A percentile compares a stretch with the other conserved stretches of the same genome.
Evolutionary conservation across 2,113 vertebrate genomes (phyloP).

Genomic region (Megaceryle maxima): DNA sequence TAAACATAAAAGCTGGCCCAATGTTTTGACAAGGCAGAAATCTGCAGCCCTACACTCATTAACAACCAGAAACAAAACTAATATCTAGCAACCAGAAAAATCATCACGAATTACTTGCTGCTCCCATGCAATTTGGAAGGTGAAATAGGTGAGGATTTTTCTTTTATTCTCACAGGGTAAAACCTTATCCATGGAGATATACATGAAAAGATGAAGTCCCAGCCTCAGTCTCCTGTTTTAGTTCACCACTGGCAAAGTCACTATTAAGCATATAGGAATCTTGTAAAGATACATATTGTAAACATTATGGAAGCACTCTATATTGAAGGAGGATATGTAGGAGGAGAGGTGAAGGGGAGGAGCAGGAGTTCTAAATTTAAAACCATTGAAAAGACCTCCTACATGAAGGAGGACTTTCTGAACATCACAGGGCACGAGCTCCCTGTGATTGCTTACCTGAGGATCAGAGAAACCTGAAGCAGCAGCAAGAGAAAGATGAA

Average conservation of each 20-base stretch:
- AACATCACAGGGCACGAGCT: not conserved
- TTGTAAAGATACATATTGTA: not conserved
- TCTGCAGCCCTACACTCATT: not conserved
- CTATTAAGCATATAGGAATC: not conserved
- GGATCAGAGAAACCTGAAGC: constrained; percentile 68
- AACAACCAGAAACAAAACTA: not conserved
- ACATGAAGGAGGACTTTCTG: not conserved
- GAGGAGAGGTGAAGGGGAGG: not conserved
- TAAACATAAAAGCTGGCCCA: not conserved
- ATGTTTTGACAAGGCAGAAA: not conserved
- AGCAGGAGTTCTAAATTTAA: not conserved
- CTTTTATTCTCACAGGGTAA: not conserved
- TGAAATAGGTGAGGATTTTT: not conserved
- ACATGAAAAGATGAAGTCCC: not conserved
- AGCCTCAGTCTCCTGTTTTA: not conserved
- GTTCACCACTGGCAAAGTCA: not conserved
- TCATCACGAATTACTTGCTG: not conserved
- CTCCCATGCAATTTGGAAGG: not conserved
- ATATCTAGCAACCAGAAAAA: not conserved
- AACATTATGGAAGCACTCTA: not conserved
- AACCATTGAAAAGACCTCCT: not conserved
- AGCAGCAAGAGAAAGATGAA: constrained; percentile 74
- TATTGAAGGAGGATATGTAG: not conserved
- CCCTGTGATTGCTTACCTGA: constrained; percentile 64
- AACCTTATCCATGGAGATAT: not conserved